phyloP scores from a whole-genome alignment of 2,113 vertebrate genomes.

The Oryzias curvinotus region DNA sequence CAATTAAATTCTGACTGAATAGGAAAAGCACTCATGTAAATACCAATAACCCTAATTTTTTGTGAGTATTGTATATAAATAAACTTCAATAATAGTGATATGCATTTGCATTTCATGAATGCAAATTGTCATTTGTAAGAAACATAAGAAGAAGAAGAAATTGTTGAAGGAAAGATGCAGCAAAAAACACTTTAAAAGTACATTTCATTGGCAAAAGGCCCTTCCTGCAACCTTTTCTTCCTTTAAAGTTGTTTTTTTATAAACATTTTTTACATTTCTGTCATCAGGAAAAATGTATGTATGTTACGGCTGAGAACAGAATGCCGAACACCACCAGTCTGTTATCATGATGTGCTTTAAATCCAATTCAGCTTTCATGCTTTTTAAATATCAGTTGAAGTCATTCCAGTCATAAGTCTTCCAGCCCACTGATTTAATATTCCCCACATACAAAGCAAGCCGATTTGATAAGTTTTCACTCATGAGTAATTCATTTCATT shows the following conservation, averaged over 20 bases:
- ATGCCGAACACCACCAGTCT: constrained; percentile 51
- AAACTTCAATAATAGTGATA: too few relatives aligned
- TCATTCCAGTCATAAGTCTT: constrained; percentile 46
- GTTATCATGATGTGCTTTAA: constrained; percentile 55
- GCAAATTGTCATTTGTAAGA: too few relatives aligned
- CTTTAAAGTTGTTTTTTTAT: too few relatives aligned
- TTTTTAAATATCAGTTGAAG: constrained; percentile 55
- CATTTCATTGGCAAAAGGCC: too few relatives aligned
- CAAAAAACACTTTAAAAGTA: background rate
- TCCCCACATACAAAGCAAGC: constrained; percentile 57
- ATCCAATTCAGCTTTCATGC: constrained; percentile 48
- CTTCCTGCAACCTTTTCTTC: too few relatives aligned
- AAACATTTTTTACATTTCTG: background rate
- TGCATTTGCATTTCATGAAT: too few relatives aligned
- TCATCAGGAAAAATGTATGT: background rate
- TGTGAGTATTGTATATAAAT: too few relatives aligned
- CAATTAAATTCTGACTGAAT: too few relatives aligned
- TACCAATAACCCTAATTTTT: too few relatives aligned
- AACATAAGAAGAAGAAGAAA: too few relatives aligned
- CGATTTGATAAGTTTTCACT: constrained; percentile 74
- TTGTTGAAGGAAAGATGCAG: too few relatives aligned
- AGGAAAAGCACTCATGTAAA: too few relatives aligned
- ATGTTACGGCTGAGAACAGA: constrained; percentile 32
- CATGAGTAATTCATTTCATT: constrained; percentile 73
- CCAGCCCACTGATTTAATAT: constrained; percentile 63